Conservation (phyloP, 1,140 invertebrate species). For the Microplitis demolitor region DNA sequence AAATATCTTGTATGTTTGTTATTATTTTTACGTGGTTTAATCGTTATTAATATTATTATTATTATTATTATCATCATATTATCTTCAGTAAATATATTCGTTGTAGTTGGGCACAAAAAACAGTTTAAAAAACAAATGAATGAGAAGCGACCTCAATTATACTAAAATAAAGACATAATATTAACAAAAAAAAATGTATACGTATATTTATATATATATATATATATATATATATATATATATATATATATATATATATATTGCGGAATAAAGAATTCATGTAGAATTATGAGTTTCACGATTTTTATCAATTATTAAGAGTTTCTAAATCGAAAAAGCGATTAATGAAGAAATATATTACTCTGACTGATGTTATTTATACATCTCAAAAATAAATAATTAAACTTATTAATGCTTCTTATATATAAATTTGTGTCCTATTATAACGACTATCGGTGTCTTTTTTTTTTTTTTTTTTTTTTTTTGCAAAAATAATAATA, state of each 20-base stretch:
- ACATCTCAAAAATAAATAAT: no score
- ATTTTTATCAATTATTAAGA: neutral
- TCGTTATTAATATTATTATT: neutral
- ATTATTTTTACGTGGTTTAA: conserved; percentile 44
- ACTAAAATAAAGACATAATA: no score
- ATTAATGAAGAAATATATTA: neutral
- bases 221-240: no score
- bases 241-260: no score
- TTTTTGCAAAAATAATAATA: conserved; percentile 25
- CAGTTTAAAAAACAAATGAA: neutral
- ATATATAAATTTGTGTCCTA: conserved; percentile 32
- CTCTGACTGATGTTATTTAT: neutral
- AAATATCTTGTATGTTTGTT: conserved; percentile 41
- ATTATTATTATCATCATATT: neutral
- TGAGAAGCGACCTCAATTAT: no score
- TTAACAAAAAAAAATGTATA: no score
- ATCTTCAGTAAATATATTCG: conserved; percentile 14
- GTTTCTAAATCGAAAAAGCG: conserved; percentile 10
- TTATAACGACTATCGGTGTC: conserved; percentile 40
- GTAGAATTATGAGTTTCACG: conserved; percentile 20
- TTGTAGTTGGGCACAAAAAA: conserved; percentile 28
- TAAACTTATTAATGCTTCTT: neutral
- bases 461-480: no score
- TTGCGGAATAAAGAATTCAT: conserved; percentile 33
- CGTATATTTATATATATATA: no score